Percentiles rank a stretch among this genome's conserved stretches.
Conservation (phyloP, 1,140 invertebrate genomes). For the Pseudoatta argentina region DNA sequence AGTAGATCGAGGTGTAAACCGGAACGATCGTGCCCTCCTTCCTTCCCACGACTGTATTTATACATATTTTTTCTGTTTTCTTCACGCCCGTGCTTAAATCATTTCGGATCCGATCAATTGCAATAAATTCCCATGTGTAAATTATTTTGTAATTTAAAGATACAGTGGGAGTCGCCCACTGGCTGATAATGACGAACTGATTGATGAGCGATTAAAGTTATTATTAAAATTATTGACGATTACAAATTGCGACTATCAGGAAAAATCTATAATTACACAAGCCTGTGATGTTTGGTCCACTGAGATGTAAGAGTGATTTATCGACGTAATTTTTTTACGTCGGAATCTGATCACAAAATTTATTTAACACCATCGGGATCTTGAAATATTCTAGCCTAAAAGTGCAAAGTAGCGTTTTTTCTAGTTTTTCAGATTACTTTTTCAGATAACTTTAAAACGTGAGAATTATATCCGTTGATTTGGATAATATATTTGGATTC, state of each 20-base stretch:
- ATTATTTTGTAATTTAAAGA: conserved; percentile 5
- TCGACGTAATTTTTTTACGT: too few relatives aligned
- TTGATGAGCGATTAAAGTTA: not conserved
- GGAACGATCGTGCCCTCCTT: conserved; percentile 13
- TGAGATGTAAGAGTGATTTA: too few relatives aligned
- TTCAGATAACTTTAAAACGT: too few relatives aligned
- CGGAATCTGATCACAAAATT: too few relatives aligned
- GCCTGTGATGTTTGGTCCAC: too few relatives aligned
- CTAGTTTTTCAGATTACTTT: too few relatives aligned
- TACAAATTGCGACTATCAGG: not conserved
- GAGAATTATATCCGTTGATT: too few relatives aligned
- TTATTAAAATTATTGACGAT: not conserved
- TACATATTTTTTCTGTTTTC: not conserved
- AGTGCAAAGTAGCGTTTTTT: too few relatives aligned
- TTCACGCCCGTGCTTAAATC: not conserved
- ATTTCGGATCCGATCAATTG: not conserved
- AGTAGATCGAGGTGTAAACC: conserved; percentile 55
- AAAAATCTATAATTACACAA: not conserved
- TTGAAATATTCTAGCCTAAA: too few relatives aligned
- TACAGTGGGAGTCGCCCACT: not conserved
- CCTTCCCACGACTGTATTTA: not conserved
- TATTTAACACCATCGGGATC: too few relatives aligned
- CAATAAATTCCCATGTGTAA: not conserved
- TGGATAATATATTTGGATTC: too few relatives aligned
- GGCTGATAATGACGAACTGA: not conserved